phyloP scores from a whole-genome alignment of 1,140 invertebrate genomes.

The Hylyphantes graminicola region DNA sequence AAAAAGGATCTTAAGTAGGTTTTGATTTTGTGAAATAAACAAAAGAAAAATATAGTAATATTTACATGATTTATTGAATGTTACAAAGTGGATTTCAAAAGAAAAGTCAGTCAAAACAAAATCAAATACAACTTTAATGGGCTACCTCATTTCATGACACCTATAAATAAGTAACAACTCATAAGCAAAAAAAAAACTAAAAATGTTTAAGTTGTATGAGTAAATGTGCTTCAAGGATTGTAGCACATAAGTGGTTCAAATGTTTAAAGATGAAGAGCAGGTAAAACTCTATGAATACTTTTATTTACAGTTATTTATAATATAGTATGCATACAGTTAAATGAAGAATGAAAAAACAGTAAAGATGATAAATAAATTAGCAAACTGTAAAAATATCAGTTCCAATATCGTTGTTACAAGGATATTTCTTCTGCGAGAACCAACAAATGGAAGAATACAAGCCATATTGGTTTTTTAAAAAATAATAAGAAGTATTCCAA shows the following conservation, averaged over 20 bases:
- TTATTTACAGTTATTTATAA: constrained; percentile 22
- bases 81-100: constrained; percentile 4
- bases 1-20: too few relatives aligned
- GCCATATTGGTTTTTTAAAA: not conserved
- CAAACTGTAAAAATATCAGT: not conserved
- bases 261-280: constrained; percentile 6
- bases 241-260: not conserved
- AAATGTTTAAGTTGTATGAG: constrained; percentile 4
- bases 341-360: constrained; percentile 6
- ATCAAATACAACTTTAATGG: not conserved
- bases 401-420: not conserved
- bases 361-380: constrained; percentile 20
- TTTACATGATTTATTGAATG: constrained; percentile 35
- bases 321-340: constrained; percentile 14
- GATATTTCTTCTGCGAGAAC: not conserved
- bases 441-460: not conserved
- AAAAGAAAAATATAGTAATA: constrained; percentile 20
- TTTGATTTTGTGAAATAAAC: too few relatives aligned
- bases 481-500: not conserved
- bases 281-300: constrained; percentile 7
- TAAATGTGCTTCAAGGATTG: constrained; percentile 15
- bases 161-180: not conserved
- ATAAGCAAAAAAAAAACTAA: not conserved
- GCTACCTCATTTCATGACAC: not conserved
- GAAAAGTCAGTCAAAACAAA: not conserved